Evolutionary conservation across 1,140 invertebrate genomes (phyloP).

Genomic region (Leptopilina clavipes): DNA sequence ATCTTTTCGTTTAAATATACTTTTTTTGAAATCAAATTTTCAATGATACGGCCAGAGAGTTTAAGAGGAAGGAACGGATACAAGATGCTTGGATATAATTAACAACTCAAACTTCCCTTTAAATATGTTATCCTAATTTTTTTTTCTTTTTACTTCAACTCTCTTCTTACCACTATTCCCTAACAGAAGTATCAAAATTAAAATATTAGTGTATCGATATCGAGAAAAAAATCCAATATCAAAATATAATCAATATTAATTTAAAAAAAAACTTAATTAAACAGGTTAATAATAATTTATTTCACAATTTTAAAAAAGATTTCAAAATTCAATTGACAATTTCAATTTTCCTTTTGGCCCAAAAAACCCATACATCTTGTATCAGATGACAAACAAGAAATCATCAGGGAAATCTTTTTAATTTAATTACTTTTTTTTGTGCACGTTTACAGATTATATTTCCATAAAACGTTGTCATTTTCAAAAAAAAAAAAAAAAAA

Average conservation of each 20-base stretch:
- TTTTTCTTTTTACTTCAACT: neutral
- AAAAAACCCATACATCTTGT: conserved; percentile 68
- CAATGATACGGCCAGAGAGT: conserved; percentile 18
- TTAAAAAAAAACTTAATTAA: too few species aligned
- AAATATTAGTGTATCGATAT: neutral
- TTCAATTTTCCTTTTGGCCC: conserved; percentile 35
- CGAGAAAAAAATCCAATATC: too few species aligned
- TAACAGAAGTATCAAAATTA: neutral
- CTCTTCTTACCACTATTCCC: neutral
- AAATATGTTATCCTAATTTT: conserved; percentile 23
- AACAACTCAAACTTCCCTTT: conserved; percentile 33
- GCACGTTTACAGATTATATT: conserved; percentile 1
- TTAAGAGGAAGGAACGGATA: conserved; percentile 65
- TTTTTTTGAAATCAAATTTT: conserved; percentile 41
- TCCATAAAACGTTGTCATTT: conserved; percentile 23
- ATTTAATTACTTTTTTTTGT: too few species aligned
- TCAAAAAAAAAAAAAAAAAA: neutral
- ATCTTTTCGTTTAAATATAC: conserved; percentile 17
- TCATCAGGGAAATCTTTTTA: neutral
- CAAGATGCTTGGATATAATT: conserved; percentile 64
- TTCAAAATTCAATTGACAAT: neutral
- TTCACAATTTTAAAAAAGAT: neutral
- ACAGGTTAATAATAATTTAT: too few species aligned
- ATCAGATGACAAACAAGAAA: conserved; percentile 61
- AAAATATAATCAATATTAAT: too few species aligned